Evolutionary conservation across 2,797 vertebrate genomes (phyloP).

Genomic region (Pseudochirops corinnae): DNA sequence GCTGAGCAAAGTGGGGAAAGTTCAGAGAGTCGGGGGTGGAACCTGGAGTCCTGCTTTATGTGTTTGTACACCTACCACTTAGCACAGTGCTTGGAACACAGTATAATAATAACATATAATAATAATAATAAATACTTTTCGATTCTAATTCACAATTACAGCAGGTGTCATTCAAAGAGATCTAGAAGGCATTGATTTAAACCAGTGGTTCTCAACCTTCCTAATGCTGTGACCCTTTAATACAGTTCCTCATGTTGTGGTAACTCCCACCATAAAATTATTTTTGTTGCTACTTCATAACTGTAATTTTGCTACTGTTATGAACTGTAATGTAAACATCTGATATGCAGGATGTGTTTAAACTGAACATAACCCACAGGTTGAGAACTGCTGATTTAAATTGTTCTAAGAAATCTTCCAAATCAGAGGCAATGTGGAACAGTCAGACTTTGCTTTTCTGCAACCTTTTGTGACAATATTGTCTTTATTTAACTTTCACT

Average conservation of each 20-base stretch:
- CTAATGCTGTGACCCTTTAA: no score
- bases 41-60: neutral
- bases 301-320: no score
- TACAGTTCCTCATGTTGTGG: no score
- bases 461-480: neutral
- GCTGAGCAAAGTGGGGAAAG: neutral
- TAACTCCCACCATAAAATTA: no score
- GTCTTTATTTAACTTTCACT: slow-evolving; percentile 15
- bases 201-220: no score
- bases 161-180: neutral
- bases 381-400: neutral
- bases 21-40: neutral
- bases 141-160: neutral
- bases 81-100: neutral
- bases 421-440: neutral
- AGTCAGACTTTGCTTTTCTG: neutral
- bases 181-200: neutral
- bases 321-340: no score
- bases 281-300: no score
- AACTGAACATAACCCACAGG: no score
- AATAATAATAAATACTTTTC: neutral
- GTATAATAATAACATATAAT: neutral
- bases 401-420: neutral
- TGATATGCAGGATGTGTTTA: no score
- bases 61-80: neutral